phyloP scores from a whole-genome alignment of 1,140 invertebrate genomes.

The Pseudomyrmex flavicornis region DNA sequence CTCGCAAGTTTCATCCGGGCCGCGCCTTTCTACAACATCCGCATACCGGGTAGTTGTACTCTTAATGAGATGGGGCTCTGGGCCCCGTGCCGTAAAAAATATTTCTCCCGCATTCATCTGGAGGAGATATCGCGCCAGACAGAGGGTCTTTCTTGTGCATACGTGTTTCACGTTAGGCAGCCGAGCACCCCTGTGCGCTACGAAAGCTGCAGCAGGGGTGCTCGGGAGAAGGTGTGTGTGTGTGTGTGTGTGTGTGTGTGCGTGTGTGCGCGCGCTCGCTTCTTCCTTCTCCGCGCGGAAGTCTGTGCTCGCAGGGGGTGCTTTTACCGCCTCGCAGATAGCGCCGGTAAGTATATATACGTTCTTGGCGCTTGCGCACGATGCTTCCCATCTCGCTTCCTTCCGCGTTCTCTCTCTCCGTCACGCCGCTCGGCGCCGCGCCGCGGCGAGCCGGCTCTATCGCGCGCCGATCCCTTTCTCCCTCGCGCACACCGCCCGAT shows the following conservation, averaged over 20 bases:
- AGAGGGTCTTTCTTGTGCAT: conserved; percentile 57
- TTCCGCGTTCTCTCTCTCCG: background rate
- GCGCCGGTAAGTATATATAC: conserved; percentile 72
- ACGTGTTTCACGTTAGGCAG: conserved; percentile 59
- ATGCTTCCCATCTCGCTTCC: conserved; percentile 23
- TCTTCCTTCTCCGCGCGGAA: conserved; percentile 71
- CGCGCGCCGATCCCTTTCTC: conserved; percentile 45
- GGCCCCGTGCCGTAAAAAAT: conserved; percentile 66
- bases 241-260: background rate
- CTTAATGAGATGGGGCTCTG: conserved; percentile 67
- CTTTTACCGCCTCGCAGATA: conserved; percentile 75
- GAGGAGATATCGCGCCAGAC: conserved; percentile 43
- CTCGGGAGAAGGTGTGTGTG: conserved; percentile 4
- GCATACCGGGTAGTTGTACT: conserved; percentile 2
- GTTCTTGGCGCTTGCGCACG: conserved; percentile 74
- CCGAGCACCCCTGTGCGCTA: conserved; percentile 54
- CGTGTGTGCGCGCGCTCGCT: conserved; percentile 46
- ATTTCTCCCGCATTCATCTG: conserved; percentile 55
- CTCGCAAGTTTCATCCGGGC: background rate
- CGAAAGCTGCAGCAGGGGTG: conserved; percentile 11
- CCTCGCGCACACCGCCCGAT: conserved; percentile 13
- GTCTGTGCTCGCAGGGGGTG: conserved; percentile 72
- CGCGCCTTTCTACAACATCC: conserved; percentile 2
- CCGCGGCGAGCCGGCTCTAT: conserved; percentile 13
- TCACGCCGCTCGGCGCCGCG: background rate